Evolutionary conservation across 92 coral and sea anemone genomes (phyloP), one percentile per base, ranked within the genome.

Genomic region (Epizoanthus scotinus): DNA sequence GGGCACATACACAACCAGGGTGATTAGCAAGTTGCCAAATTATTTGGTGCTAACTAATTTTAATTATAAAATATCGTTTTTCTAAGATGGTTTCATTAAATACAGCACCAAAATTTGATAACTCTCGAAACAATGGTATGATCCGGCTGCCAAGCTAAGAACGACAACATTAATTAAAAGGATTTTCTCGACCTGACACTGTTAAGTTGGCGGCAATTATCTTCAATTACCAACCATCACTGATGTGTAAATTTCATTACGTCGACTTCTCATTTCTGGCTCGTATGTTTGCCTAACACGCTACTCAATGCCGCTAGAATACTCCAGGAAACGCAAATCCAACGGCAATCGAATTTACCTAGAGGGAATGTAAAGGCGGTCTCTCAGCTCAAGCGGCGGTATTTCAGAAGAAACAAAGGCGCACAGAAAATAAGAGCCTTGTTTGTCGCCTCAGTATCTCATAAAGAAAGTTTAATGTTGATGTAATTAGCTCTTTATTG

Each of bases 201-300:
- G 87, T 84, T 87, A 91, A 96, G 97, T 91, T 90, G 91, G 94
- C 99, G 99, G 93, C 93, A 96, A 96, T 96, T 96, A 96, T 86
- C 88, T 81, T 87, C 99, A 96, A 96, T 96, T 96, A 96, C 91
- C 86, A 85, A 78, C 91, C 92, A 96, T 91, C 91, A 92, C 90
- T 85, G 90, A 89, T 96, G 99, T 96, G 99, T 96, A 93, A 96
- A 96, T 96, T 96, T 96, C 97, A 96, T 95, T 95, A 95, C 90
- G 89, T 83, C 84, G 75, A 86, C 71, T 90, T 93, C 89, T 87
- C 89, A 64, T 78, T 83, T 68, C 85, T 86, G 68, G 81, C 24
- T 69, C 24, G 19, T 27, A 38, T 90, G 84, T 93, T 93, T 92
- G 92, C 82, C 73, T 84, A 79, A 80, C 71, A 18, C 59, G 64